Evolutionary conservation across 2,113 vertebrate species (phyloP), one percentile per base, ranked within the genome.

Genomic region (Dolichallabes microphthalmus): DNA sequence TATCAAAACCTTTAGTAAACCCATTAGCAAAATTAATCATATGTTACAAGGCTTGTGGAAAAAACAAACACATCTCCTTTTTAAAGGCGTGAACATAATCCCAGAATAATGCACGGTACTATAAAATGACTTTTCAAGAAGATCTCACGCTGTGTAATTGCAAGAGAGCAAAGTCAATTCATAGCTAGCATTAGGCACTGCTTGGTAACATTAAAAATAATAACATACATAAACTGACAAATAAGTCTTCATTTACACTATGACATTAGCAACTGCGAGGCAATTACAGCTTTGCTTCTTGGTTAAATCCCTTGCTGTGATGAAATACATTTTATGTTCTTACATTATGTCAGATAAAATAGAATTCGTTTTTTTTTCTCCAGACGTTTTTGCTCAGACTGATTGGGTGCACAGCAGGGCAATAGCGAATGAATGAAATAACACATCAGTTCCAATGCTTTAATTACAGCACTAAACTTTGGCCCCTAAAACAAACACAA

Each of bases 11-110:
- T 91, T 50, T 87, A 89, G 92, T 92, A 89, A 92, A 92, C 92
- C 90, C 90, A 93, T 93, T 93, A 92, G 88, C 86, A 90, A 88
- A 90, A 94, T 93, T 91, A 92, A 92, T 93, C 88, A 92, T 89
- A 93, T 91, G 88, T 89, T 89, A 87, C 86, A 45, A 87, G 82
- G 88, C 57, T 81, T 90, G 87, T 94, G 84, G 89, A 87, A 87
- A 81, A 76, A 82, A 61, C 82, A 89, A 84, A 85, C 85, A 75
- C 71, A 80, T 81, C 81, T 82, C 78, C 30, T 39, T 55, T 75
- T 88, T 82, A 69, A 78, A 88, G 76, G 84, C 69, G 30, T 50
- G 39, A 57, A 75, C 86, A 83, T 84, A 85, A 60, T 55, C 84
- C 85, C 75, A 60, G 74, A 69, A 86, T 64, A 35, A 69, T 13